phyloP scores from a whole-genome alignment of 2,888 invertebrate species.

The Tanytarsus gracilentus region DNA sequence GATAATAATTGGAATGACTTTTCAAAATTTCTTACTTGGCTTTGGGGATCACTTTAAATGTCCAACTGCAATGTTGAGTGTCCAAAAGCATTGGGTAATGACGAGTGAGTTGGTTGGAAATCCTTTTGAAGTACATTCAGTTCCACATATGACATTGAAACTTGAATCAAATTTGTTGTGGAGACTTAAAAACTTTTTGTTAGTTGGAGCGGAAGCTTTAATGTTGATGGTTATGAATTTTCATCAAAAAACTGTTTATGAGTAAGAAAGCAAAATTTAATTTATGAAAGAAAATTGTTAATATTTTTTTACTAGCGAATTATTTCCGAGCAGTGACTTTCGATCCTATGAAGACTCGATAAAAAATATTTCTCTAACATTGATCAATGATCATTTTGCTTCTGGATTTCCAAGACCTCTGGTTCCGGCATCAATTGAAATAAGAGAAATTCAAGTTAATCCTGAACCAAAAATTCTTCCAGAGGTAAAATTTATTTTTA shows the following conservation, averaged over 20 bases:
- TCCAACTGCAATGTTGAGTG: constrained; percentile 35
- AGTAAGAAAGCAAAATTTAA: background rate
- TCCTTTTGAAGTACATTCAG: constrained; percentile 29
- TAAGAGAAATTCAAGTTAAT: constrained; percentile 41
- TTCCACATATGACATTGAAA: background rate
- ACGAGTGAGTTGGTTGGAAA: constrained; percentile 32
- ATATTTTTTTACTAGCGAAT: background rate
- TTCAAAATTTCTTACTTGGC: constrained; percentile 38
- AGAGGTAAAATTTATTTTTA: constrained; percentile 31
- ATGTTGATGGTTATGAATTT: background rate
- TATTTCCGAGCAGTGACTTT: constrained; percentile 31
- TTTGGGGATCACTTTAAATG: constrained; percentile 38
- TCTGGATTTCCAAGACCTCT: constrained; percentile 38
- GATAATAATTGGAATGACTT: constrained; percentile 36
- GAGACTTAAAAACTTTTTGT: background rate
- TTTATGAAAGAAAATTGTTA: background rate
- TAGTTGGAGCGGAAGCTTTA: background rate
- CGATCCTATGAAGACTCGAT: constrained; percentile 34
- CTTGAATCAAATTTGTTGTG: background rate
- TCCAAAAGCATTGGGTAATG: constrained; percentile 34
- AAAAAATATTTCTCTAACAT: constrained; percentile 38
- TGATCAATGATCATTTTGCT: constrained; percentile 39
- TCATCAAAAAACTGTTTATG: background rate
- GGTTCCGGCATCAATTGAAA: constrained; percentile 39
- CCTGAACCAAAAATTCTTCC: constrained; percentile 37